Conservation (phyloP, 1,140 invertebrate species). For the Galleria mellonella region DNA sequence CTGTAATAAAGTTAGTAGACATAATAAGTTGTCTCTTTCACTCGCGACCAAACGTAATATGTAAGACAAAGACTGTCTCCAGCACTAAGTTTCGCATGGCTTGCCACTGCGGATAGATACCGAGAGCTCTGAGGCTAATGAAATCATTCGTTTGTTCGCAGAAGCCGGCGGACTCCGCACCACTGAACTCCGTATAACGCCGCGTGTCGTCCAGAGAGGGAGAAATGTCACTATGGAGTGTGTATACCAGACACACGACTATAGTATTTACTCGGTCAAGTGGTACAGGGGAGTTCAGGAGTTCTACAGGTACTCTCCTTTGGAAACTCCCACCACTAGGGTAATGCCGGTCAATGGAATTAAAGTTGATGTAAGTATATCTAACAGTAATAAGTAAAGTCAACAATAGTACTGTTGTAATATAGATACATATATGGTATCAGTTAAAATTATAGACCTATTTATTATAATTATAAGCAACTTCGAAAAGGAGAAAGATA, state of each 20-base stretch:
- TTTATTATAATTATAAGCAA: no score
- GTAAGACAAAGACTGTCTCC: no score
- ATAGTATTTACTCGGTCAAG: slow-evolving; percentile 85
- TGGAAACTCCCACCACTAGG: slow-evolving; percentile 57
- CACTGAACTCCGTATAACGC: slow-evolving; percentile 54
- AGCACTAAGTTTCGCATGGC: no score
- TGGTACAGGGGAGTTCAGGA: slow-evolving; percentile 87
- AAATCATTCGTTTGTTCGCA: slow-evolving; percentile 30
- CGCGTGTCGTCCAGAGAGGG: slow-evolving; percentile 56
- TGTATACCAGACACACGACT: slow-evolving; percentile 61
- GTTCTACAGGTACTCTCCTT: slow-evolving; percentile 86
- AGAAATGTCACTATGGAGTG: slow-evolving; percentile 69
- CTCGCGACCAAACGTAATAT: no score
- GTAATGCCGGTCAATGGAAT: slow-evolving; percentile 51
- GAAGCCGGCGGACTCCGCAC: slow-evolving; percentile 60
- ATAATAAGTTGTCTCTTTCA: no score
- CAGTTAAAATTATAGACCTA: no score
- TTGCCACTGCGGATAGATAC: no score
- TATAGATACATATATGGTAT: no score
- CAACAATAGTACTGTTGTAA: no score
- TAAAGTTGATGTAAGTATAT: slow-evolving; percentile 60
- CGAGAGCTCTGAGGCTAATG: not conserved
- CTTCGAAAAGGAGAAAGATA: no score
- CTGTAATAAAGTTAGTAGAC: no score
- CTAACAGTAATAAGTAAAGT: no score